Percentiles rank a stretch among this genome's conserved stretches.
Conservation (phyloP, 2,888 invertebrate genomes). For the Euproctis similis region DNA sequence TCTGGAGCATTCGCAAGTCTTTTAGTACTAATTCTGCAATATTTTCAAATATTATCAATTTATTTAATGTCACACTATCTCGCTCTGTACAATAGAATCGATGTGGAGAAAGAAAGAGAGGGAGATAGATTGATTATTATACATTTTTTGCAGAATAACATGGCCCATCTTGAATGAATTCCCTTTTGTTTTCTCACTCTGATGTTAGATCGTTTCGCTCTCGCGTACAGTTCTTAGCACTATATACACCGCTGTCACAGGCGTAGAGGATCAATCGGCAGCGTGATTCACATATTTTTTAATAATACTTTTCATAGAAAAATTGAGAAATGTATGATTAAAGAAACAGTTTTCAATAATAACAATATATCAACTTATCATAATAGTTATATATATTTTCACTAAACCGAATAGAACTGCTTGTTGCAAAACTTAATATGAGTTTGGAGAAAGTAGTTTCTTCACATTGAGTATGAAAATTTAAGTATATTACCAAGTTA, state of each 20-base stretch:
- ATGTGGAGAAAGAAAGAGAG: conserved; percentile 32
- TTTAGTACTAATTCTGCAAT: conserved; percentile 58
- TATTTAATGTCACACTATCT: conserved; percentile 23
- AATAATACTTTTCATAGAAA: no score
- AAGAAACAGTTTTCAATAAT: not conserved
- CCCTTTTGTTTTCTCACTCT: conserved; percentile 61
- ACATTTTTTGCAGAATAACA: conserved; percentile 51
- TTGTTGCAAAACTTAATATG: no score
- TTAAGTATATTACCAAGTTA: no score
- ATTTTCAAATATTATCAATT: conserved; percentile 37
- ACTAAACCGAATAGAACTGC: no score
- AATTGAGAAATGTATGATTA: not conserved
- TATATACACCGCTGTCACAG: conserved; percentile 53
- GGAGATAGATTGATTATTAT: conserved; percentile 46
- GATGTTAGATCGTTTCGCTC: conserved; percentile 51
- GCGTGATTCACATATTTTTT: conserved; percentile 45
- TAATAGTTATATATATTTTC: no score
- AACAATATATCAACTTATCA: no score
- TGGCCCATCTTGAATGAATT: conserved; percentile 64
- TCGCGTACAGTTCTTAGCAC: conserved; percentile 47
- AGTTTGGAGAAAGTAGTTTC: no score
- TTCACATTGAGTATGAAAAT: no score
- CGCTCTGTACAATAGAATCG: conserved; percentile 21
- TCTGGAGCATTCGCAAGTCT: conserved; percentile 66
- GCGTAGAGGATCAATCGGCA: conserved; percentile 65